Percentiles rank a stretch among this genome's conserved stretches.
Conservation (phyloP, 2,113 vertebrate genomes). For the Nanorana parkeri region DNA sequence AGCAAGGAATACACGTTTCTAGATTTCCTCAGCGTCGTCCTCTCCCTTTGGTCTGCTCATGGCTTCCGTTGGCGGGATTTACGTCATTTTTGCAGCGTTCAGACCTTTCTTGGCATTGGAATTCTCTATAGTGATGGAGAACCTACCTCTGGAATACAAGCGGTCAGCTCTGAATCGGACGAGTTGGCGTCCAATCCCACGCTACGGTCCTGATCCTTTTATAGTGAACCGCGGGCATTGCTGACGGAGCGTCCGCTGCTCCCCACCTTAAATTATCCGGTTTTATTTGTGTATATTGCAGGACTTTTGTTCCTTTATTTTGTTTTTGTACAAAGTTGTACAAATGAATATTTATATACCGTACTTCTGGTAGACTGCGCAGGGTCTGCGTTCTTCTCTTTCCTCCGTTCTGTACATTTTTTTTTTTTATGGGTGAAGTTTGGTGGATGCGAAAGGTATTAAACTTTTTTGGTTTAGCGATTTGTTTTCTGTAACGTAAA, state of each 20-base stretch:
- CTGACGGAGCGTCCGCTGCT: background rate
- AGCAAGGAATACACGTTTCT: no score
- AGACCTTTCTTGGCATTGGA: no score
- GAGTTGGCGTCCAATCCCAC: no score
- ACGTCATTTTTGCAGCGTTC: no score
- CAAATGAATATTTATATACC: constrained; percentile 34
- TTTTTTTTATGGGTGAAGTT: constrained; percentile 6
- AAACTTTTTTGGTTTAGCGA: background rate
- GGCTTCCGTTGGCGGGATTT: no score
- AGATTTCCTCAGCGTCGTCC: no score
- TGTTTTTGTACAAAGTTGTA: constrained; percentile 26
- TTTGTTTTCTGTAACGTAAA: background rate
- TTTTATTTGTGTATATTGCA: constrained; percentile 41
- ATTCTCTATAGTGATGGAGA: background rate
- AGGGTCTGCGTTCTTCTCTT: background rate
- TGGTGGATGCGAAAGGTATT: constrained; percentile 38
- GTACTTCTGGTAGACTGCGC: background rate
- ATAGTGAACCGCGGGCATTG: background rate
- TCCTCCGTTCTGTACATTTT: background rate
- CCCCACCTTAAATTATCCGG: constrained; percentile 15
- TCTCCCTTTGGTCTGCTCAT: no score
- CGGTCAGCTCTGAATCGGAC: background rate
- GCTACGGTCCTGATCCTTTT: background rate
- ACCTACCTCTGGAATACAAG: constrained; percentile 30
- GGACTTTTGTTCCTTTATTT: background rate